Evolutionary conservation across 2,113 vertebrate species (phyloP), one percentile per base, ranked within the genome.

Genomic region (Nansenia antarctica): DNA sequence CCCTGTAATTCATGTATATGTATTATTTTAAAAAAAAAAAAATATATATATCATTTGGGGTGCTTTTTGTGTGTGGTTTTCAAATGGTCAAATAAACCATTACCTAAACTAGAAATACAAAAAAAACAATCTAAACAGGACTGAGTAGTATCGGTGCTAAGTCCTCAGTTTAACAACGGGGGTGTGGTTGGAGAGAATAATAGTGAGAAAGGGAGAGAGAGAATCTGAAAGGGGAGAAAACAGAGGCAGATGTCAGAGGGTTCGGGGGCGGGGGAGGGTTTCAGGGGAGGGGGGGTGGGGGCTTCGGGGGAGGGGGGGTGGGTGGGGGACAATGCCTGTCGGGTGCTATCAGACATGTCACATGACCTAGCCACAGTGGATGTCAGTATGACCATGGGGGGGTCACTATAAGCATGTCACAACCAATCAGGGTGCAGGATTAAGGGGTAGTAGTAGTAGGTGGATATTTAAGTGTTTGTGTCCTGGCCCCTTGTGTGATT

Each of bases 261-360:
- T n/a, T n/a, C n/a, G n/a, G n/a, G n/a, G n/a, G n/a, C n/a, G n/a
- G n/a, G n/a, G n/a, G n/a, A n/a, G n/a, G n/a, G n/a, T n/a, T n/a
- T n/a, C n/a, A n/a, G n/a, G n/a, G n/a, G n/a, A n/a, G n/a, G n/a
- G n/a, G n/a, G n/a, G n/a, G n/a, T n/a, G n/a, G n/a, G n/a, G n/a
- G n/a, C n/a, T n/a, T n/a, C n/a, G n/a, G 73, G 37, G 70, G 11
- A 6, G 24, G 70, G 32, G 52, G 34, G 52, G 78, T 86, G 75
- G 65, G 22, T 0, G 4, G 62, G 72, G 70, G 68, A 66, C 68
- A 20, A 70, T 49, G 42, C 77, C 82, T 89, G 88, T 82, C 84
- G 82, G 69, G 57, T 85, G 76, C 71, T 81, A 84, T 88, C 84
- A 87, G 66, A 82, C 73, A 82, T 77, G 73, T 82, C 73, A 60